Evolutionary conservation across 30 jellyfish, hydroid and myxozoan genomes (phyloP).

Genomic region (Chironex yamaguchii): DNA sequence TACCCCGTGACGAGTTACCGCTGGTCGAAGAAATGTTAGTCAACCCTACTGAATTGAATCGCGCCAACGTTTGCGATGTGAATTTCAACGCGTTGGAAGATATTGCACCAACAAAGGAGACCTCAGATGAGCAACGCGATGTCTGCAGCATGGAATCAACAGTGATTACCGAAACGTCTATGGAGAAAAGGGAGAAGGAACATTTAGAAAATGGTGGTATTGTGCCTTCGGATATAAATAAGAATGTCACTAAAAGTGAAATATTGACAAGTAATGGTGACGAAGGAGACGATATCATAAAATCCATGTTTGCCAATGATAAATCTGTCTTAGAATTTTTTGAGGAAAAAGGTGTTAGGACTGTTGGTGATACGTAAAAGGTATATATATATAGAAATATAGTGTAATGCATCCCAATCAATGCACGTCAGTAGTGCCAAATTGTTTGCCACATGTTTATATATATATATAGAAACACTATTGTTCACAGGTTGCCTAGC

Average conservation of each 20-base stretch:
- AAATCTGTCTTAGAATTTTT: constrained; percentile 84
- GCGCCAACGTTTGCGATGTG: too few species aligned
- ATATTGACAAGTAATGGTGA: not conserved
- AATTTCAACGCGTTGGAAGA: not conserved
- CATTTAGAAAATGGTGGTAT: not conserved
- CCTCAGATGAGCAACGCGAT: not conserved
- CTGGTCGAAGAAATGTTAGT: not conserved
- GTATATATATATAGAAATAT: too few species aligned
- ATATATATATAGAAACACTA: too few species aligned
- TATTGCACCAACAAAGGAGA: not conserved
- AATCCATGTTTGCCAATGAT: constrained; percentile 84
- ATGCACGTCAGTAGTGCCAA: too few species aligned
- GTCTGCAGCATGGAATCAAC: too few species aligned
- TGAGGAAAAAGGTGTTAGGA: constrained; percentile 27
- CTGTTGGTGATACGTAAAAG: too few species aligned
- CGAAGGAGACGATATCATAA: constrained; percentile 65
- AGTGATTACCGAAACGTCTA: not conserved
- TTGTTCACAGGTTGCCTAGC: too few species aligned
- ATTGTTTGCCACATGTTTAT: too few species aligned
- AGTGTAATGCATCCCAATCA: too few species aligned
- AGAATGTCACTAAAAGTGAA: constrained; percentile 2
- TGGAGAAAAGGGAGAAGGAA: not conserved
- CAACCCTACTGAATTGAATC: not conserved
- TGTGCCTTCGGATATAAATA: constrained; percentile 45
- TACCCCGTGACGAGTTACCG: not conserved